phyloP scores from a whole-genome alignment of 2,888 invertebrate species.

The Limnephilus lunatus region DNA sequence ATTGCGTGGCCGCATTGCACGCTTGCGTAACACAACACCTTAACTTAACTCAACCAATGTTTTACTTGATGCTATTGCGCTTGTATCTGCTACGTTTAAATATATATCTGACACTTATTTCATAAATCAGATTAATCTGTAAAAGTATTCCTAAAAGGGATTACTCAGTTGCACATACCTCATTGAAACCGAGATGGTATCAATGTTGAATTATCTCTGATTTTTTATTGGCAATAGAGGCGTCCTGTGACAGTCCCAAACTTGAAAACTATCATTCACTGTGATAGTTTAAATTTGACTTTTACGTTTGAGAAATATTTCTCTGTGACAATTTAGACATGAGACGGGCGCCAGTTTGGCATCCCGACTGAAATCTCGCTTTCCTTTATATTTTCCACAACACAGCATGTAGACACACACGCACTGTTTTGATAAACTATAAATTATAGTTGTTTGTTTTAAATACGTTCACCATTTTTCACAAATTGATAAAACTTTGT shows the following conservation, averaged over 20 bases:
- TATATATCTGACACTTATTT: not conserved
- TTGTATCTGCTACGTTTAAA: not conserved
- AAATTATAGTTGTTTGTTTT: not conserved
- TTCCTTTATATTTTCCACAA: not conserved
- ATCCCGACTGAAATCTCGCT: not conserved
- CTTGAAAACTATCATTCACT: not conserved
- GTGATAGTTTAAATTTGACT: not conserved
- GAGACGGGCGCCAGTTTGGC: not conserved
- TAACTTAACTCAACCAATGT: not conserved
- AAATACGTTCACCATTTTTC: not conserved
- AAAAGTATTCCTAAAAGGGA: not conserved
- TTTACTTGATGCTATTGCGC: not conserved
- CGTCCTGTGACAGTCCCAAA: not conserved
- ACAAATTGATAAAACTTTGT: not conserved
- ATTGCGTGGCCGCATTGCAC: not conserved
- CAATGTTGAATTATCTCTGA: not conserved
- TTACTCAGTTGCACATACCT: not conserved
- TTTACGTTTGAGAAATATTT: not conserved
- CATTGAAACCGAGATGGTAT: not conserved
- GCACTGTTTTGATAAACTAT: not conserved
- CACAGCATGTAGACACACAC: constrained; percentile 3
- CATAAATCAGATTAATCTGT: not conserved
- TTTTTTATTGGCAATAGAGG: not conserved
- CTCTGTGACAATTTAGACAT: not conserved
- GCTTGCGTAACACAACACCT: not conserved